phyloP scores from a whole-genome alignment of 92 coral and sea anemone genomes.

The Epizoanthus ramosus region DNA sequence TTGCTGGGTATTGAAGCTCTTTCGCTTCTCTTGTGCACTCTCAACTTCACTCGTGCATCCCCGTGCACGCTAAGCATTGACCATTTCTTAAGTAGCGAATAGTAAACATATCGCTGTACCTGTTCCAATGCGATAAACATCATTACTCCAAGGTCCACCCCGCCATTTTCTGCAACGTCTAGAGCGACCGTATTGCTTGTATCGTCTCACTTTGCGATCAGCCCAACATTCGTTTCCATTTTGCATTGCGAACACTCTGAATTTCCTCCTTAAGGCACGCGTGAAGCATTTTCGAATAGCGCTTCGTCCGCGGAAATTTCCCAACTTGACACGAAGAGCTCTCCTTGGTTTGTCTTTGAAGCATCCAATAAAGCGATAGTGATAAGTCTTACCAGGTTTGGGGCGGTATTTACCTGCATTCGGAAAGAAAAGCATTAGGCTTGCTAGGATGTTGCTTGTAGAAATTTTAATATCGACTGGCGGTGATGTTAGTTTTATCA shows the following conservation, averaged over 20 bases:
- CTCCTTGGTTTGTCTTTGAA: conserved; percentile 53
- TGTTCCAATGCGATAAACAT: conserved; percentile 50
- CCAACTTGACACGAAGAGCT: conserved; percentile 46
- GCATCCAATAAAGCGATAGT: conserved; percentile 53
- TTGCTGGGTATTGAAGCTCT: too few relatives aligned
- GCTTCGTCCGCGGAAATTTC: conserved; percentile 33
- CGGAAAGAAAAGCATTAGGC: background rate
- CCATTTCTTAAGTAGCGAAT: background rate
- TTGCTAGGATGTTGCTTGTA: too few relatives aligned
- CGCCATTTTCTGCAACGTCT: conserved; percentile 47
- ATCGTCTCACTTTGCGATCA: conserved; percentile 32
- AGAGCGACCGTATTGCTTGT: conserved; percentile 47
- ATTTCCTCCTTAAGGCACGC: conserved; percentile 40
- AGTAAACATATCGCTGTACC: conserved; percentile 11
- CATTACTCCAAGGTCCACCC: conserved; percentile 60
- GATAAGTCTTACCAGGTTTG: background rate
- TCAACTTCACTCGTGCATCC: too few relatives aligned
- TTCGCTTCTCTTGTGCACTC: too few relatives aligned
- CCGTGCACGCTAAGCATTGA: too few relatives aligned
- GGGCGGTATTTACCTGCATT: conserved; percentile 6
- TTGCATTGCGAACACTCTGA: conserved; percentile 48
- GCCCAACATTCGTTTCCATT: conserved; percentile 53
- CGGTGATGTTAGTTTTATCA: too few relatives aligned
- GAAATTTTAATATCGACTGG: too few relatives aligned
- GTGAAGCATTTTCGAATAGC: conserved; percentile 55